A percentile compares a stretch with the other conserved stretches of the same genome.
These are phyloP conservation scores for Lepidonotus clava DNA, from an alignment of 2,888 invertebrate genomes.

Conservation along the genomic window DNA sequence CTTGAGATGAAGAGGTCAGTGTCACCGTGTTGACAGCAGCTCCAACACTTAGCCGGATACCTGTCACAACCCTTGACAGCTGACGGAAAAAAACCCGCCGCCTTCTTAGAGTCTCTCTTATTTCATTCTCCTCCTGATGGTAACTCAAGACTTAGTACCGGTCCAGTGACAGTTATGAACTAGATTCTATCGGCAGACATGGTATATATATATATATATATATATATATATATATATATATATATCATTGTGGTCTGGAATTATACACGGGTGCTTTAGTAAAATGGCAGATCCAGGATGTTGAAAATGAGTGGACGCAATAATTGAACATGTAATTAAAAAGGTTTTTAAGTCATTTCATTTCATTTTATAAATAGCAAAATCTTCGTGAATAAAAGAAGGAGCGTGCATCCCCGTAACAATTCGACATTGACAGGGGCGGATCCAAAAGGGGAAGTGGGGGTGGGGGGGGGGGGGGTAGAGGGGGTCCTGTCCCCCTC, in stretches of 20 bases:
- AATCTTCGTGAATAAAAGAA: no score
- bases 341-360: no score
- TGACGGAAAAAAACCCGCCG: neutral
- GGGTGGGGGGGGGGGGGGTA: no score
- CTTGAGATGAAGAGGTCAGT: slow-evolving; percentile 9
- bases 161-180: neutral
- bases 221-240: neutral
- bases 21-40: neutral
- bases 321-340: no score
- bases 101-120: neutral
- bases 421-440: no score
- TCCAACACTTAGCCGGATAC: neutral
- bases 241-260: neutral
- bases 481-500: no score
- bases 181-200: neutral
- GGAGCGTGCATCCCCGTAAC: no score
- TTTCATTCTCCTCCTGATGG: neutral
- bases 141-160: neutral
- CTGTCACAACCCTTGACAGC: neutral
- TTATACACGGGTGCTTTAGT: no score
- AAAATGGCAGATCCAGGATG: no score
- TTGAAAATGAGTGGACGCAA: no score
- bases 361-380: no score
- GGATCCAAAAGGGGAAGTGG: no score
- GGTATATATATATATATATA: neutral